A percentile compares a stretch with the other conserved stretches of the same genome.
phyloP scores from a whole-genome alignment of 2,113 vertebrate species.

The Ifrita kowaldi region DNA sequence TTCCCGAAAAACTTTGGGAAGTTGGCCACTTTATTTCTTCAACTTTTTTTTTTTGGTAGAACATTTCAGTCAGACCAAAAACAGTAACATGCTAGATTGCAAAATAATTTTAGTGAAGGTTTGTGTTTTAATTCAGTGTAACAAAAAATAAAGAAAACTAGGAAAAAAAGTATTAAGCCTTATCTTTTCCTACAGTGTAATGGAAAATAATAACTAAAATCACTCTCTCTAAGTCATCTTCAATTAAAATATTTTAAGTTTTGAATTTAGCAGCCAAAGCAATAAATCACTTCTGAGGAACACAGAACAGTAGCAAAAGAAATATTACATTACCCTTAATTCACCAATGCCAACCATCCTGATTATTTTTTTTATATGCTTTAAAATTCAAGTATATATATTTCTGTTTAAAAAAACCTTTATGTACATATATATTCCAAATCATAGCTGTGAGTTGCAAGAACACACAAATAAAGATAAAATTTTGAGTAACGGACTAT shows the following conservation, averaged over 20 bases:
- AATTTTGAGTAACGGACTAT: not conserved
- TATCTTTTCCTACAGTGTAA: not conserved
- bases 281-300: not conserved
- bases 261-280: not conserved
- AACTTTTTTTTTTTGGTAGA: not conserved
- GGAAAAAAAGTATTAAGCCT: not conserved
- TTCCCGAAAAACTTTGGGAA: not conserved
- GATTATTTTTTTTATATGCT: not conserved
- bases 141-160: not conserved
- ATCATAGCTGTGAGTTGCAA: not conserved
- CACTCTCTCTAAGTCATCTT: not conserved
- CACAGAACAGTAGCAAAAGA: not conserved
- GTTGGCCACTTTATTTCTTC: not conserved
- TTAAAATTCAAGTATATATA: not conserved
- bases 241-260: not conserved
- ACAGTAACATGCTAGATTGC: not conserved
- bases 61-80: not conserved
- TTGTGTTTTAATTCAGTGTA: not conserved
- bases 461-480: not conserved
- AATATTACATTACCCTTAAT: not conserved
- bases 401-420: not conserved
- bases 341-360: not conserved
- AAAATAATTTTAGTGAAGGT: not conserved
- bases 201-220: not conserved
- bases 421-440: not conserved